Evolutionary conservation across 2,113 vertebrate genomes (phyloP).

Genomic region (Pituophis catenifer): DNA sequence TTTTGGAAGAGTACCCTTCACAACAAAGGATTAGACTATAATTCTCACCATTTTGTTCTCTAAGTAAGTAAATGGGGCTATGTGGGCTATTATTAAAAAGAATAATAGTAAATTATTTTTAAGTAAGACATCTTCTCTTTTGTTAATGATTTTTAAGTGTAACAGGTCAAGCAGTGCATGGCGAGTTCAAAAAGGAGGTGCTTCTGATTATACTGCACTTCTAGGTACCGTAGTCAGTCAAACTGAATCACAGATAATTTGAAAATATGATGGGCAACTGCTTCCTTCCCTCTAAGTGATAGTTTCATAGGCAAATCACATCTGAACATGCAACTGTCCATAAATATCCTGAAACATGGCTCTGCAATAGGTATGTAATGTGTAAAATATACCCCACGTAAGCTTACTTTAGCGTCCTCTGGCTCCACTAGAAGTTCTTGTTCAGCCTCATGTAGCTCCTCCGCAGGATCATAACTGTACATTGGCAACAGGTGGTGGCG

Average conservation of each 20-base stretch:
- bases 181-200: not conserved
- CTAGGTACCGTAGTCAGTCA: too few species aligned
- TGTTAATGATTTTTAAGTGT: not conserved
- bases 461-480: slow-evolving; percentile 91
- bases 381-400: accelerated
- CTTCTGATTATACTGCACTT: not conserved
- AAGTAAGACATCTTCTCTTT: not conserved
- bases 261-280: not conserved
- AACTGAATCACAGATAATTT: not conserved
- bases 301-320: not conserved
- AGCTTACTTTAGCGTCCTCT: slow-evolving; percentile 82
- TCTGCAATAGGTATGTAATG: not conserved
- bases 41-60: not conserved
- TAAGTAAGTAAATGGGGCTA: not conserved
- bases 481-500: slow-evolving; percentile 92
- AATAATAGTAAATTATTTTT: not conserved
- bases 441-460: slow-evolving; percentile 89
- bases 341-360: not conserved
- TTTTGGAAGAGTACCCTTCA: not conserved
- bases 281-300: not conserved
- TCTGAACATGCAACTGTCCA: not conserved
- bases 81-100: not conserved
- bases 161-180: not conserved
- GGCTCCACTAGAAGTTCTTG: slow-evolving; percentile 86
- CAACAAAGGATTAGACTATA: not conserved